Base-by-base conservation (phyloP, 2,888 invertebrate genomes). In the Azorinus chamasolen region DNA sequence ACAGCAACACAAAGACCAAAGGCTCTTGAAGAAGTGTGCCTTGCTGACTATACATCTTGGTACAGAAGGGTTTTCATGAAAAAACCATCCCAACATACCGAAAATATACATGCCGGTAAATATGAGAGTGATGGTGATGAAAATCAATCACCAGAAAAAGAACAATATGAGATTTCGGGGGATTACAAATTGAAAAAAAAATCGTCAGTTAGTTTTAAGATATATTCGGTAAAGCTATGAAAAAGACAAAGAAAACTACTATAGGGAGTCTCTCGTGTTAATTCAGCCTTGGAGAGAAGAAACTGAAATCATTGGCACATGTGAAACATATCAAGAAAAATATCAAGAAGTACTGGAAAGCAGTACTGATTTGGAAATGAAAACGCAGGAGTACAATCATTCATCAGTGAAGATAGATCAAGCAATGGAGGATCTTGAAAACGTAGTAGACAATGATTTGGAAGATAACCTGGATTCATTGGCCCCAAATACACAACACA, bases 261-360 rank as follows among this genome's bases (percentile, higher is more conserved):
- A 45, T 27, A 22, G 59, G 16, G 61, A 53, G 39, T 43, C 53
- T 6, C 18, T 69, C 2, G 14, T 62, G 6, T 55, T 61, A 6
- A 62, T 69, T 20, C 27, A 27, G 45, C 61, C 53, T 22, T 69
- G 59, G 69, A 69, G 54, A 69, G 5, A 27, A 14, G 69, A 69
- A 20, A n/a, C 25, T 5, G 14, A 1, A 1, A 24, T 66, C 8
- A 61, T 62, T 20, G 66, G 62, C 2, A n/a, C 61, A 20, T 43
- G 55, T 50, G 20, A 61, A 12, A 41, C 61, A 5, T 72, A 22
- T 39, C 32, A 25, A 37, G 51, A 68, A 2, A 32, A 39, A 10
- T 69, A 20, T 25, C 5, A 25, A 18, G 14, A 14, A 1, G 16
- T 51, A n/a, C n/a, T n/a, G 10, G 2, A 27, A 10, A n/a, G n/a